phyloP scores from a whole-genome alignment of 2,113 vertebrate species.

The Zapus hudsonius region DNA sequence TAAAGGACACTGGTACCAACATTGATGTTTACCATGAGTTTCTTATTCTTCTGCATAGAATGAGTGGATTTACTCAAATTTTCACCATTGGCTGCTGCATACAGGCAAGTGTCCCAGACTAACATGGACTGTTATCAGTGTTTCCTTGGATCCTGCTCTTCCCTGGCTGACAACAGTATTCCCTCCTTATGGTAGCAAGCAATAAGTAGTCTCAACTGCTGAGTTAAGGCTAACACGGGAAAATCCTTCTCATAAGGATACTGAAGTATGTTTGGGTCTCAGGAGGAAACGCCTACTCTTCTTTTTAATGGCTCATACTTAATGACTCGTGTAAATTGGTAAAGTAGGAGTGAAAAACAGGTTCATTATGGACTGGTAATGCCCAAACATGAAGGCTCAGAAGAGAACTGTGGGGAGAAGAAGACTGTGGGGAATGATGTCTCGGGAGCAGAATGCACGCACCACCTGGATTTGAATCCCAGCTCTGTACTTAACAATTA shows the following conservation, averaged over 20 bases:
- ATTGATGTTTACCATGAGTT: background rate
- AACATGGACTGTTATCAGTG: background rate
- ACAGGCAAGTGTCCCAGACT: background rate
- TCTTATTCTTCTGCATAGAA: background rate
- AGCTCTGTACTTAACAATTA: background rate
- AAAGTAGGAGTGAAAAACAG: background rate
- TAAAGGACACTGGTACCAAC: background rate
- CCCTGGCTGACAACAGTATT: background rate
- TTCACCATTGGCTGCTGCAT: background rate
- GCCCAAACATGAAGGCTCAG: background rate
- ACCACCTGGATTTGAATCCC: background rate
- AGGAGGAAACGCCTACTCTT: background rate
- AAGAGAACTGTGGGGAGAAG: too few species aligned
- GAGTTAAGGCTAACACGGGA: background rate
- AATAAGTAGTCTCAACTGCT: background rate
- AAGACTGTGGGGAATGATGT: background rate
- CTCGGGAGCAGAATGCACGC: background rate
- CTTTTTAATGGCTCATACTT: background rate
- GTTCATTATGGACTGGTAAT: background rate
- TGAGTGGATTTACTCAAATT: constrained; percentile 21
- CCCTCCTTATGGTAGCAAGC: constrained; percentile 12
- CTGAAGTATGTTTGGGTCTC: background rate
- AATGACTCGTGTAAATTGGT: background rate
- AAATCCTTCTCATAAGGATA: background rate
- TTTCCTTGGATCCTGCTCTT: constrained; percentile 32